These are phyloP conservation scores for Astatotilapia flaviijosephi DNA, from an alignment of 2,113 vertebrate species.

Conservation along the genomic window DNA sequence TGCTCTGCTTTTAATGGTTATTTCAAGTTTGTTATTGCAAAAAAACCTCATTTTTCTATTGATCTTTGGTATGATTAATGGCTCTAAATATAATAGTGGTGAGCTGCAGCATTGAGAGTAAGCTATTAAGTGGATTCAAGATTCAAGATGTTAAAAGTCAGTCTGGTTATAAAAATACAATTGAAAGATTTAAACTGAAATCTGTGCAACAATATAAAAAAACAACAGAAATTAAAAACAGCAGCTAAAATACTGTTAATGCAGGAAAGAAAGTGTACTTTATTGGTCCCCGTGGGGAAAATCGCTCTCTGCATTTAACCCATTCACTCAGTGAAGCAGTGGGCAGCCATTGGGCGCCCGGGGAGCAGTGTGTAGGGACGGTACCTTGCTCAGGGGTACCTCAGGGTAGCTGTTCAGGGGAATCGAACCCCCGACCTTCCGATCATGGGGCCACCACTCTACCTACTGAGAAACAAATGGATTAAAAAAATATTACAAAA, in stretches of 20 bases:
- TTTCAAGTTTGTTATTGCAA: not conserved
- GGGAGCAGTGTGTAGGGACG: too few relatives aligned
- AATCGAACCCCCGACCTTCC: too few relatives aligned
- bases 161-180: not conserved
- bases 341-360: too few relatives aligned
- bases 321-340: too few relatives aligned
- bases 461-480: too few relatives aligned
- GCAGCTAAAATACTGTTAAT: not conserved
- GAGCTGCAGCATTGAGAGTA: not conserved
- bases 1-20: not conserved
- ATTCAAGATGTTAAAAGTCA: not conserved
- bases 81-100: not conserved
- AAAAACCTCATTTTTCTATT: rapidly evolving
- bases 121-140: not conserved
- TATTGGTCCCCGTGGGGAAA: too few relatives aligned
- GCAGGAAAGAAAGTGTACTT: too few relatives aligned
- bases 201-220: not conserved
- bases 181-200: not conserved
- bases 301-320: too few relatives aligned
- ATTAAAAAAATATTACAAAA: not conserved
- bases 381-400: too few relatives aligned
- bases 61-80: not conserved
- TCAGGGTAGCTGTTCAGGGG: too few relatives aligned
- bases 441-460: too few relatives aligned
- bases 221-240: not conserved